Base-by-base conservation (phyloP, 2,113 vertebrate species). In the Cephalopholis sonnerati region DNA sequence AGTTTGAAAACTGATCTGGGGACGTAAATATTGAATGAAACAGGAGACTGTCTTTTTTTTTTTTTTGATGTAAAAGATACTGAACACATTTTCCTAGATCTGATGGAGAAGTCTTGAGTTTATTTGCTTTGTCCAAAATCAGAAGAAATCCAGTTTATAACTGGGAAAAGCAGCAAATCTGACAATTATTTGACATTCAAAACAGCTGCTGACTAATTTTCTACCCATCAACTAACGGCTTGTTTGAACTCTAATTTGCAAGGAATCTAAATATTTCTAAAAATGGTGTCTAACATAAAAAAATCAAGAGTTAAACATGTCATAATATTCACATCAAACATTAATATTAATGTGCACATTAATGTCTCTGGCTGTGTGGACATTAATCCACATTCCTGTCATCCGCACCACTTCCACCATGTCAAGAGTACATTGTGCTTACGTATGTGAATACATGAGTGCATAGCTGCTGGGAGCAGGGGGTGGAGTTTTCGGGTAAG, bases 371-470 rank as follows among this genome's bases (percentile, higher is more conserved):
- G 7, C 27, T 74, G 13, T 17, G 1, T 20, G 32, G 25, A 50
- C 46, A 63, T 29, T 25, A 27, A 82, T 65, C 24, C 29, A 17
- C 46, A 25, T 70, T 78, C 24, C 24, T 79, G n/a, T 68, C 66
- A 82, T 57, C 74, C 9, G 16, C 54, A 36, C 57, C 67, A 83
- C 74, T 67, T 88, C 55, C 78, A 63, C 25, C 57, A 39, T 46
- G 77, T 89, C 51, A 66, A 84, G 82, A 77, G 85, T 67, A 83
- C n/a, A 50, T 78, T 75, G 72, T 83, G 68, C 70, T 2, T 65
- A 20, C 64, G 74, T 75, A 74, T 75, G 63, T 87, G 82, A 86
- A 78, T 74, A 27, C 39, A 39, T 78, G 75, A 63, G 46, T 70
- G 41, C 2, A 1, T 58, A 1, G 24, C 27, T 46, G 29, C 70